Evolutionary conservation across 2,888 invertebrate species (phyloP), one percentile per base, ranked within the genome.

Genomic region (Aphidius colemani): DNA sequence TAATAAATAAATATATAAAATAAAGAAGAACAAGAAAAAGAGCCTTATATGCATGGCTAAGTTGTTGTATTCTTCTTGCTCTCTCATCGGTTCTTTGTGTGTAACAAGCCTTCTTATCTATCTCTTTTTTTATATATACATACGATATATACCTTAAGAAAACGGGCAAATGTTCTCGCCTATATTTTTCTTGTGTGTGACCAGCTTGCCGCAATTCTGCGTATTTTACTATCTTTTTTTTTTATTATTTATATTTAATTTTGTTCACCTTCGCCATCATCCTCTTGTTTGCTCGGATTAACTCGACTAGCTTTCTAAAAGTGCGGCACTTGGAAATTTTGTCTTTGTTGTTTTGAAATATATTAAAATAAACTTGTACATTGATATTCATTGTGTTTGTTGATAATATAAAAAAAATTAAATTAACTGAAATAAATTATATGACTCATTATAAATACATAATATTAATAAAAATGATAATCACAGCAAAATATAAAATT

Each of bases 181-280:
- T 58, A 66, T 63, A 69, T 70, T 72, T 69, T 72, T 72, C 69
- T 57, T 57, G 58, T 77, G 78, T 76, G 72, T 76, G 72, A 78
- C 74, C 80, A 80, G 80, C 78, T 80, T 80, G 79, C 77, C 71
- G 67, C 70, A 67, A 70, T 77, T 78, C 75, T 72, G 69, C 71
- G 73, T 75, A 75, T 74, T 73, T 73, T 63, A 67, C 70, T 73
- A 73, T 73, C 73, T 74, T 66, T 65, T 61, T 18, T 18, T 18
- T 18, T 53, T 63, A 49, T 62, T 62, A 49, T 11, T 53, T 41
- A 11, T 44, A 18, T 41, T 51, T 41, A 60, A 65, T 11, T 49
- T 11, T 66, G 45, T 43, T 53, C 53, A 70, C 68, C 70, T 70
- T 71, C 68, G 66, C 65, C 57, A 61, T 66, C 59, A 66, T 68